Conservation (phyloP, 1,140 invertebrate genomes). For the Lutraria rhynchaena region DNA sequence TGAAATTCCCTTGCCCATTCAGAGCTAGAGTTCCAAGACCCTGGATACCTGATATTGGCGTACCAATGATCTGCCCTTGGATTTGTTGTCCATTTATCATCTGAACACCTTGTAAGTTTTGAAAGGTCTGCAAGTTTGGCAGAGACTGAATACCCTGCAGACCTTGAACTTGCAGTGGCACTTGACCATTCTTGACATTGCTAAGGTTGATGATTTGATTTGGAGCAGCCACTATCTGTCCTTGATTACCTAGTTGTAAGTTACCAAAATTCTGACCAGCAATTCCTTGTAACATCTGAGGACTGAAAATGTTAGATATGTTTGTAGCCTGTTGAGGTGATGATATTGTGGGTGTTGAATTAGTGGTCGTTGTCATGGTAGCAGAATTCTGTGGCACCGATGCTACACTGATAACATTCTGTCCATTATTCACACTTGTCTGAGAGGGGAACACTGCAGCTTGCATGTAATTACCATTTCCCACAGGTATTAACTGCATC, state of each 20-base stretch:
- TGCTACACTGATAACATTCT: constrained; percentile 22
- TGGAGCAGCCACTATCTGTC: constrained; percentile 42
- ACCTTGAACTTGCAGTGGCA: constrained; percentile 45
- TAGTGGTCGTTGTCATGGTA: constrained; percentile 36
- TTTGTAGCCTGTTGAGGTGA: constrained; percentile 43
- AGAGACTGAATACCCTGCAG: constrained; percentile 40
- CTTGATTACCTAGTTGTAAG: constrained; percentile 43
- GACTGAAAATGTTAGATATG: constrained; percentile 25
- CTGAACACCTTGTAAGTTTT: constrained; percentile 41
- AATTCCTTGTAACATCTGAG: constrained; percentile 39
- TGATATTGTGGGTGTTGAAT: constrained; percentile 24
- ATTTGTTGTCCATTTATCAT: constrained; percentile 44
- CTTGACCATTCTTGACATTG: constrained; percentile 36
- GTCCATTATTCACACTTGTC: constrained; percentile 1
- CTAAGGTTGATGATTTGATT: constrained; percentile 55
- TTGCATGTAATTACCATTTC: constrained; percentile 52
- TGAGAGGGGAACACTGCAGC: constrained; percentile 32
- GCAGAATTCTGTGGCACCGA: constrained; percentile 30
- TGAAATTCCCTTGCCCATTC: constrained; percentile 40
- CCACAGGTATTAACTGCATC: constrained; percentile 53
- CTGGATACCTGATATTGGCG: constrained; percentile 37
- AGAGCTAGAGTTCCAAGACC: constrained; percentile 39
- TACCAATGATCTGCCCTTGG: constrained; percentile 48
- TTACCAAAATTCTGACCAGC: constrained; percentile 42
- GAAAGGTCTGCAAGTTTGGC: constrained; percentile 18